phyloP scores from a whole-genome alignment of 1,140 invertebrate species.

The Drosophila ogumai region DNA sequence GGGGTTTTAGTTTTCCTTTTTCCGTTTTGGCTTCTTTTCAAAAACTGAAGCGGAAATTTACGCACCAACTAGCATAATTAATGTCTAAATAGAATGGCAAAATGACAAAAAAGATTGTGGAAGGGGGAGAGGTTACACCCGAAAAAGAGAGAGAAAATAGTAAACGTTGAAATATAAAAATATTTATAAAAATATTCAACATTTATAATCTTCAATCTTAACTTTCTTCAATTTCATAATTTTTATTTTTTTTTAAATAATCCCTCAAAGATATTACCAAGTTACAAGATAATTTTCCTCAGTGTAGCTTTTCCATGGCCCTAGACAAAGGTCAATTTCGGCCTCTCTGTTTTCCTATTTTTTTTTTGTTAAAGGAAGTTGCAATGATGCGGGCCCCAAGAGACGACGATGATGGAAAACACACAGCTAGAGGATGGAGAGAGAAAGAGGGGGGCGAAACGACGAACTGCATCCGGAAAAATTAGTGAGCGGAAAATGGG shows the following conservation, averaged over 20 bases:
- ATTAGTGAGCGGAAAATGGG: constrained; percentile 74
- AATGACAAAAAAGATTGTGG: constrained; percentile 35
- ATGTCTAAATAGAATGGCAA: constrained; percentile 51
- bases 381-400: constrained; percentile 51
- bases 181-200: not conserved
- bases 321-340: constrained; percentile 55
- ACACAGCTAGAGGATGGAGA: not conserved
- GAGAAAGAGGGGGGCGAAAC: constrained; percentile 13
- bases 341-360: constrained; percentile 9
- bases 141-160: not conserved
- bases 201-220: no score
- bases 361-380: constrained; percentile 50
- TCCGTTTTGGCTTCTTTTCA: constrained; percentile 16
- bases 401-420: constrained; percentile 37
- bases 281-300: not conserved
- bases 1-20: constrained; percentile 20
- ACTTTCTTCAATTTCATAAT: no score
- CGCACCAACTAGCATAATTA: constrained; percentile 64
- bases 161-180: not conserved
- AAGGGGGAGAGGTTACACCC: constrained; percentile 1
- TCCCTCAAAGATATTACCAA: not conserved
- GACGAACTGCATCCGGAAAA: constrained; percentile 76
- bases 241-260: no score
- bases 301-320: constrained; percentile 20
- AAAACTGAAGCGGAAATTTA: constrained; percentile 53